Base-by-base conservation (phyloP, 1,140 invertebrate genomes). In the Zaprionus capensis region DNA sequence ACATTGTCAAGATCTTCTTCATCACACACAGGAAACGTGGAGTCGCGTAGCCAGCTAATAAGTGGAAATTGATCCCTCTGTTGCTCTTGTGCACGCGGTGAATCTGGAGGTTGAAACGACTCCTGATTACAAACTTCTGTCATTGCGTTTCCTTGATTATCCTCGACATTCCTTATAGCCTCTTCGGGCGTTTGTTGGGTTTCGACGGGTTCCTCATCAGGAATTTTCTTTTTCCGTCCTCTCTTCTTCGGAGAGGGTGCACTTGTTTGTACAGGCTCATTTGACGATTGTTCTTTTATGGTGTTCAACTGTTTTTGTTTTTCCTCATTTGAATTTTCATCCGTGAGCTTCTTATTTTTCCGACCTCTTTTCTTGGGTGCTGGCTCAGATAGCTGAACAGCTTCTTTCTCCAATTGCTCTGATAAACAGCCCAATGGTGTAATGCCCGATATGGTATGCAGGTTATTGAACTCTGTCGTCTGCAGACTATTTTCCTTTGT, bases 371-470 rank as follows among this genome's bases (percentile, higher is more conserved):
- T 74, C 20, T 28, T 66, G 31, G 31, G 22, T 46, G 14, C n/a
- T 1, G 9, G n/a, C 14, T n/a, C 17, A 53, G 24, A 15, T 36
- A 11, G 17, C 4, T 31, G 44, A 20, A 31, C 20, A 5, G 7
- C 2, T n/a, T n/a, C 15, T 5, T 66, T 28, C 9, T 67, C 56
- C 12, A 34, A 2, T 22, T 59, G 63, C 4, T 72, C 64, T 12
- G 24, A 7, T 53, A 53, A 34, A 34, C 17, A 15, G 9, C 15
- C 53, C 7, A 72, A 14, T 34, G 26, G 4, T 6, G 28, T 26
- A n/a, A 73, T 67, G 24, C 56, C 64, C n/a, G 71, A 67, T 11
- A 73, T 24, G 11, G 20, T 28, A 28, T 38, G 11, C 5, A 9
- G 4, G 15, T 36, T 22, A 51, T 9, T 57, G 2, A 14, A 20